These are phyloP conservation scores for Chelon labrosus DNA, from an alignment of 2,797 vertebrate species.

Conservation along the genomic window DNA sequence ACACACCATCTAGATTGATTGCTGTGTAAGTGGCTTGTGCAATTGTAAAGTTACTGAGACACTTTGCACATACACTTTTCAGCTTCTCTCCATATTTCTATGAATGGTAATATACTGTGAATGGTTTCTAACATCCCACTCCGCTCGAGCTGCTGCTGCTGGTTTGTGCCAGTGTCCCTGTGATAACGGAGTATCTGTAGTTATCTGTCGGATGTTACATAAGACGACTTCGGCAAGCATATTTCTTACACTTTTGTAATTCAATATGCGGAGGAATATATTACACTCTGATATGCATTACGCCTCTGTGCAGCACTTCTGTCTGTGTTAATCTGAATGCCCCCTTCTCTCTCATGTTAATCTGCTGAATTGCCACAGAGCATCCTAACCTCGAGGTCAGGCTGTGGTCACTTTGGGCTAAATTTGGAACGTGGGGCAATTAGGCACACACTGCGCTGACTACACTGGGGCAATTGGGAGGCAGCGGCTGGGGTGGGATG, in stretches of 20 bases:
- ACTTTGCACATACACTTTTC: not conserved
- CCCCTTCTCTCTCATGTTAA: constrained; percentile 47
- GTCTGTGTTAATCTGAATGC: constrained; percentile 26
- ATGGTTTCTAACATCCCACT: constrained; percentile 6
- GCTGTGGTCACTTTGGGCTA: constrained; percentile 71
- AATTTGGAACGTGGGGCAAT: constrained; percentile 75
- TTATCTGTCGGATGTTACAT: constrained; percentile 17
- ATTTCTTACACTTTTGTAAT: constrained; percentile 31
- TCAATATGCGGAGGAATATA: constrained; percentile 24
- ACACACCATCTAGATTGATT: not conserved
- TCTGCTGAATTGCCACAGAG: constrained; percentile 66
- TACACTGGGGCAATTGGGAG: constrained; percentile 18
- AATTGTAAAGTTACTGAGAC: not conserved
- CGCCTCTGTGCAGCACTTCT: constrained; percentile 20
- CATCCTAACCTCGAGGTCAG: constrained; percentile 72
- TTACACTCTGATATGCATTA: constrained; percentile 16
- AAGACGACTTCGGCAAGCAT: constrained; percentile 3
- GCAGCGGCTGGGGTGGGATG: constrained; percentile 16
- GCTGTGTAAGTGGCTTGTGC: not conserved
- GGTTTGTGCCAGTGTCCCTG: not conserved
- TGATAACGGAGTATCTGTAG: constrained; percentile 7
- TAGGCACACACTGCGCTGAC: constrained; percentile 51
- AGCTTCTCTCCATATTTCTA: not conserved
- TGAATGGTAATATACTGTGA: not conserved
- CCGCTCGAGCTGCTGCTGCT: constrained; percentile 17